Base-by-base conservation (phyloP, 2,113 vertebrate genomes). In the Phalacrocorax pelagicus region DNA sequence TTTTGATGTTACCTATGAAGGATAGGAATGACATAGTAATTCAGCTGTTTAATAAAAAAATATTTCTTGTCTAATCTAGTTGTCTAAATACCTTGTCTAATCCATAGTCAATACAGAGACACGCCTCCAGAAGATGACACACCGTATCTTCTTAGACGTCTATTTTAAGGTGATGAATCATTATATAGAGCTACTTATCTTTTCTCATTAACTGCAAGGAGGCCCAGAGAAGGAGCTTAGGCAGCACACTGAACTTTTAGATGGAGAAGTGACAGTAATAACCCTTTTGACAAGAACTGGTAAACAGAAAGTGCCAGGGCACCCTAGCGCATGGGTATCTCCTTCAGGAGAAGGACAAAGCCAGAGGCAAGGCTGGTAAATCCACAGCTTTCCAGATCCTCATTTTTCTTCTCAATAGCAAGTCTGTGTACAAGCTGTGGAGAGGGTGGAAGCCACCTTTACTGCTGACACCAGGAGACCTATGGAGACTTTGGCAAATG, bases 241-340 rank as follows among this genome's bases (percentile, higher is more conserved):
- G 30, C 36, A 61, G 46, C 30, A 10, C 13, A 22, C 21, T 51
- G 65, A 63, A 34, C 23, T 72, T 85, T 18, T 29, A 65, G 49
- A 24, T 22, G 71, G 55, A 79, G n/a, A 80, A 88, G 36, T 83
- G 79, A 42, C 49, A 58, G 46, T 54, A 62, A 58, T 26, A 19
- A n/a, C 36, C 4, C 5, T 87, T 94, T 69, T 81, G 49, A 55
- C 40, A 67, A 69, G 70, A 73, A 36, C 17, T 17, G 32, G 10
- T 72, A 29, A 52, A 57, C 52, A n/a, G 34, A 20, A 80, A 22
- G 22, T 57, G 29, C 40, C 67, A 36, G 32, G 27, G 17, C 29
- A 42, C 5, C 2, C 19, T 66, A 9, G 6, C 2, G 0, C 8
- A 1, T 63, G 73, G 16, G 15, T 5, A 29, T 57, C 59, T 46